Conservation (phyloP, 2,888 invertebrate species). For the Piscicola geometra region DNA sequence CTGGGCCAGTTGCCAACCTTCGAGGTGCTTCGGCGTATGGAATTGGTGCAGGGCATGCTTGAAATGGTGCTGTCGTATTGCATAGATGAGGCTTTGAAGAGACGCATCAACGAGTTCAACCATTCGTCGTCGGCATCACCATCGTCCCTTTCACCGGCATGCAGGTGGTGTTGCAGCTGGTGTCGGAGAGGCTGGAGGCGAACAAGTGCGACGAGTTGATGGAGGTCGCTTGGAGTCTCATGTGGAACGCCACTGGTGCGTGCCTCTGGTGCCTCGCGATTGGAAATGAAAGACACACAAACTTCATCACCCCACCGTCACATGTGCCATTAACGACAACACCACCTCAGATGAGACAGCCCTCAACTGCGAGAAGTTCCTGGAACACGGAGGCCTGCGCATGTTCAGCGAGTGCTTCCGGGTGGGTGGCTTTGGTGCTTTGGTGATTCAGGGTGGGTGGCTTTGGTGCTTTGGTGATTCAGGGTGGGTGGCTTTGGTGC, state of each 20-base stretch:
- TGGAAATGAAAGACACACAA: too few relatives aligned
- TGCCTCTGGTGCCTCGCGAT: neutral
- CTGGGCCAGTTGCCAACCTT: slow-evolving; percentile 81
- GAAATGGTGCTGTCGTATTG: too few relatives aligned
- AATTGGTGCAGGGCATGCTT: too few relatives aligned
- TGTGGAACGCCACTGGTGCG: slow-evolving; percentile 76
- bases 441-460: slow-evolving; percentile 72
- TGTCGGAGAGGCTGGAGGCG: slow-evolving; percentile 72
- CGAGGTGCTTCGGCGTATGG: slow-evolving; percentile 47
- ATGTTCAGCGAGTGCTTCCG: slow-evolving; percentile 80
- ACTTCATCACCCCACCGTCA: too few relatives aligned
- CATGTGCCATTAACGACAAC: too few relatives aligned
- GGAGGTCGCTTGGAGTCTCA: slow-evolving; percentile 97
- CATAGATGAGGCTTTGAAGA: too few relatives aligned
- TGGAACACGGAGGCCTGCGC: slow-evolving; percentile 81
- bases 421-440: slow-evolving; percentile 58
- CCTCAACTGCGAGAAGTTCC: slow-evolving; percentile 81
- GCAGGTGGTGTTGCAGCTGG: slow-evolving; percentile 80
- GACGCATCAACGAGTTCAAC: neutral
- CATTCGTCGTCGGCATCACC: too few relatives aligned
- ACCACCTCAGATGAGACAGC: slow-evolving; percentile 38
- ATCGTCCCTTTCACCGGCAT: too few relatives aligned
- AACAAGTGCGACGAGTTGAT: slow-evolving; percentile 86
- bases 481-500: slow-evolving; percentile 61
- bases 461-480: slow-evolving; percentile 63